Percentiles rank a stretch among this genome's conserved stretches.
Evolutionary conservation across 2,113 vertebrate species (phyloP).

Genomic region (Gymnogyps californianus): DNA sequence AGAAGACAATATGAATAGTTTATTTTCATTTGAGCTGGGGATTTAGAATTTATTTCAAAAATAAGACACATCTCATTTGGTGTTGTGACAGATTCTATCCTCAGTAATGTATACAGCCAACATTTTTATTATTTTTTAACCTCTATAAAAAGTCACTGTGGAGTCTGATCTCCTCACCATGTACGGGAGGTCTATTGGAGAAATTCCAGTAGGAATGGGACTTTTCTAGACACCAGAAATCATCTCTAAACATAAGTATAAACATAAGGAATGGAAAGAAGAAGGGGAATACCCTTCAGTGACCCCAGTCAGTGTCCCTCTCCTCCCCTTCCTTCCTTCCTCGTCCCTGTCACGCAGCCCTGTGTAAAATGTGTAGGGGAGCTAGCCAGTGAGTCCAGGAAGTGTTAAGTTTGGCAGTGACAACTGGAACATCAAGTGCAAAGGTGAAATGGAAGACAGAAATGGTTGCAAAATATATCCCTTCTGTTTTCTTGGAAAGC

Average conservation of each 20-base stretch:
- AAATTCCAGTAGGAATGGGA: not conserved
- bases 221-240: not conserved
- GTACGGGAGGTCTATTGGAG: not conserved
- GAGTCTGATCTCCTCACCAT: not conserved
- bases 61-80: not conserved
- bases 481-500: not conserved
- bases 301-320: not conserved
- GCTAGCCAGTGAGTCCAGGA: not conserved
- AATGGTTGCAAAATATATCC: not conserved
- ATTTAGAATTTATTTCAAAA: not conserved
- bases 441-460: not conserved
- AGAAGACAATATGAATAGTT: not conserved
- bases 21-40: not conserved
- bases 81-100: too few species aligned
- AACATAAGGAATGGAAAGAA: not conserved
- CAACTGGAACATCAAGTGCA: not conserved
- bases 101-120: too few species aligned
- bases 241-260: not conserved
- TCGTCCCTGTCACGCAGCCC: not conserved
- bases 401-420: not conserved
- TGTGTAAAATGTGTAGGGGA: rapidly evolving
- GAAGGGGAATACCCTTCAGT: not conserved
- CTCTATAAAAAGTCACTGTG: not conserved
- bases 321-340: not conserved
- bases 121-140: not conserved